These are phyloP conservation scores for Macrotus californicus DNA, from an alignment of 2,113 vertebrate genomes.

Conservation along the genomic window DNA sequence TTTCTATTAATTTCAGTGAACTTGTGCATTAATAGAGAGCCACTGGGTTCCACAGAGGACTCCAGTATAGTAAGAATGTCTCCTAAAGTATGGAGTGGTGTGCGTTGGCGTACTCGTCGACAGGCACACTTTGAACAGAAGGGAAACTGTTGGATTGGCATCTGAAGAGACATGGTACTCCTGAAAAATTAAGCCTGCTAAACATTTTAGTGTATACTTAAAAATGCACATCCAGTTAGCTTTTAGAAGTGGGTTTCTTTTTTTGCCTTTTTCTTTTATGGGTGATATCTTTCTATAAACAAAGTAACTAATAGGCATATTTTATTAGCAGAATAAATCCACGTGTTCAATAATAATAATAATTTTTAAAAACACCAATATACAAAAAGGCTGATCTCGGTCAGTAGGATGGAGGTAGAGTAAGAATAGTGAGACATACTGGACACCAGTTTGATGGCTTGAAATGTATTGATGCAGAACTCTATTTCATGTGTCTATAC, in stretches of 20 bases:
- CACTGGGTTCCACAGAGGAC: not conserved
- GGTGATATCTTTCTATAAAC: not conserved
- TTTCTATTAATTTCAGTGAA: constrained; percentile 1
- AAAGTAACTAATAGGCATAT: not conserved
- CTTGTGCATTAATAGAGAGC: not conserved
- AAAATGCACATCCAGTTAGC: not conserved
- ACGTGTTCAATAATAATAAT: not conserved
- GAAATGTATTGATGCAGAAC: not conserved
- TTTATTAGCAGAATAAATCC: not conserved
- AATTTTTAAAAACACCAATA: not conserved
- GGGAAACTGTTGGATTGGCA: not conserved
- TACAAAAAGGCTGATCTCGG: not conserved
- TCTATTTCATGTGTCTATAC: not conserved
- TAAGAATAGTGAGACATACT: not conserved
- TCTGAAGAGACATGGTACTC: not conserved
- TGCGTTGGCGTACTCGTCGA: not conserved
- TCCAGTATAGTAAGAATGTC: not conserved
- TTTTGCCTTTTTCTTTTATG: not conserved
- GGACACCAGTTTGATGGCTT: not conserved
- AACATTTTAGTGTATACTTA: constrained; percentile 18
- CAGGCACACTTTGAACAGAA: not conserved
- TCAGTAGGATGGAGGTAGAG: not conserved
- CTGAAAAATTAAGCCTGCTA: constrained; percentile 26
- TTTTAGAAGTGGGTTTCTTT: not conserved
- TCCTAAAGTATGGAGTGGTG: not conserved